Evolutionary conservation across 1,140 invertebrate genomes (phyloP), one percentile per base, ranked within the genome.

Genomic region (Stegodyphus mimosarum): DNA sequence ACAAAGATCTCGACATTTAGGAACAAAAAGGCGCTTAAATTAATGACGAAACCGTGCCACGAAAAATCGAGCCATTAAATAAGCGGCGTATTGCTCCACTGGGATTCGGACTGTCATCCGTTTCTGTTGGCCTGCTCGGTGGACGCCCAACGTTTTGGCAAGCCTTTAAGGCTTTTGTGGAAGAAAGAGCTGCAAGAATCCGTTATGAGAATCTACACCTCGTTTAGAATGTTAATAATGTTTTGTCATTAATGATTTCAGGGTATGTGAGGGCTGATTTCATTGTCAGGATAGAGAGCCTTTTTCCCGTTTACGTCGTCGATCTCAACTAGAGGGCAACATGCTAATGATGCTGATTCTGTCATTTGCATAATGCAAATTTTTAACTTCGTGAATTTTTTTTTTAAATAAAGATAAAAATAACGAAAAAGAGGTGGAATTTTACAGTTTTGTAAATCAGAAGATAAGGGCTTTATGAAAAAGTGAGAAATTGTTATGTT

Each of bases 1-100:
- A 17, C 76, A 51, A 79, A 79, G 49, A 49, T 18, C 33, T 52
- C 50, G n/a, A 79, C 76, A 64, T 53, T 79, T 52, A 70, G 63
- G 66, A 79, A 79, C 76, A 33, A 79, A 79, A 79, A 79, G 64
- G 76, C 53, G 64, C 51, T 79, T 79, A 69, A 69, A 79, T 79
- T 79, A 79, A 79, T 79, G 76, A 69, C 18, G 64, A 51, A 17
- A 51, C 33, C 17, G 13, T 6, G n/a, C 60, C n/a, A 55, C 63
- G 66, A 79, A 69, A 69, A 70, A 69, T 79, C 76, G 66, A 69
- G 51, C 76, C 76, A 79, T 79, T 69, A 79, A 79, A 79, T 67
- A 78, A 33, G 7, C 76, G 7, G 15, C 10, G 64, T 79, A 79
- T 79, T 79, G 66, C 64, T 33, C 76, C 50, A 11, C 66, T 70